A percentile compares a stretch with the other conserved stretches of the same genome.
phyloP scores from a whole-genome alignment of 1,140 invertebrate genomes.

The Dinoponera quadriceps region DNA sequence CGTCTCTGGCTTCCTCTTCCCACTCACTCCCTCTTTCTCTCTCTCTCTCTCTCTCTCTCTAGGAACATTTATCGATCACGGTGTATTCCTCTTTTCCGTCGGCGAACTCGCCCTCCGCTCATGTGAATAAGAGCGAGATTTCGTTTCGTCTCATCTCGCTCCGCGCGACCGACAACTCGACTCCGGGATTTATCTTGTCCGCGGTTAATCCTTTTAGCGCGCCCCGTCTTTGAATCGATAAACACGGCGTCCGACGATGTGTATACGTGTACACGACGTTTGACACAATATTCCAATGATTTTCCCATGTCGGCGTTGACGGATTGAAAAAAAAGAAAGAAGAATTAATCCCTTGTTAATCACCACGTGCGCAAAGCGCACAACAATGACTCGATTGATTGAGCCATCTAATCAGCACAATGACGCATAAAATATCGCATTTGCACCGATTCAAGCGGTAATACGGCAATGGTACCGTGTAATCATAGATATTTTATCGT shows the following conservation, averaged over 20 bases:
- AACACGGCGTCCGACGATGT: background rate
- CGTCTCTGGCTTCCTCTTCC: conserved; percentile 10
- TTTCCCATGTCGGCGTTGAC: background rate
- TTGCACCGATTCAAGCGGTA: conserved; percentile 27
- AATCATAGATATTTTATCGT: conserved; percentile 21
- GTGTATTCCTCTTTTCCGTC: conserved; percentile 9
- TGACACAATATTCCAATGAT: background rate
- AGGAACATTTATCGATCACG: conserved; percentile 63
- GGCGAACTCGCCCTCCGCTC: background rate
- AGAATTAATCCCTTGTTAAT: background rate
- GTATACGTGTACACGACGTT: no score
- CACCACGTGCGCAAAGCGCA: no score
- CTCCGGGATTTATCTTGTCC: background rate
- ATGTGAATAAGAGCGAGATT: conserved; percentile 39
- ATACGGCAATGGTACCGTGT: conserved; percentile 1
- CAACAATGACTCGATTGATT: conserved; percentile 3
- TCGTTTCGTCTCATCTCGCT: background rate
- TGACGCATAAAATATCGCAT: conserved; percentile 14
- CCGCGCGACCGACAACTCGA: conserved; percentile 9
- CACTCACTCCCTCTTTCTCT: background rate
- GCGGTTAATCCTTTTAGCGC: background rate
- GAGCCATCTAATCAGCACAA: conserved; percentile 6
- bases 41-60: conserved; percentile 1
- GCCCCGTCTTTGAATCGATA: conserved; percentile 10
- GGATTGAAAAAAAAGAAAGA: conserved; percentile 27